phyloP scores from a whole-genome alignment of 2,113 vertebrate species.

The Ciconia maguari region DNA sequence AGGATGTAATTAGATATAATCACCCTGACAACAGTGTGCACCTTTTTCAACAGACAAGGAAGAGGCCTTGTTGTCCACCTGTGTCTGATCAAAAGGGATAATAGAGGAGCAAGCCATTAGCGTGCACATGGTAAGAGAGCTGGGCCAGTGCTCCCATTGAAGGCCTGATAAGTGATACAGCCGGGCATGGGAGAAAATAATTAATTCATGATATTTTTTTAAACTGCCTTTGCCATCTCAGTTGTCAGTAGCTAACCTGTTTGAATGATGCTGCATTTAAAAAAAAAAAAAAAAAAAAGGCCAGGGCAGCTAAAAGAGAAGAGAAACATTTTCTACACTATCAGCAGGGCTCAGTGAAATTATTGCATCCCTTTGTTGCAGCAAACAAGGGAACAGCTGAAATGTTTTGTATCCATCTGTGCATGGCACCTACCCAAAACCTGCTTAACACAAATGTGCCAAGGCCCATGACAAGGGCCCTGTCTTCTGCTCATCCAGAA shows the following conservation, averaged over 20 bases:
- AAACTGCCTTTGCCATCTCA: constrained; percentile 30
- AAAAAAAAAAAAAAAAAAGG: neutral
- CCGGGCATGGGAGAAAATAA: constrained; percentile 49
- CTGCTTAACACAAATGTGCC: neutral
- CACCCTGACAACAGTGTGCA: constrained; percentile 67
- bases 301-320: neutral
- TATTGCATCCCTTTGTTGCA: neutral
- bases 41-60: constrained; percentile 69
- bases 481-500: neutral
- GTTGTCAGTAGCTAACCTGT: constrained; percentile 49
- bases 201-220: constrained; percentile 71
- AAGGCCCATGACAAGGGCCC: neutral
- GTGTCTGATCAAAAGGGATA: constrained; percentile 71
- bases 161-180: constrained; percentile 66
- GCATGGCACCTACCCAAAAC: constrained; percentile 45
- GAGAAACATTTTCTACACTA: neutral
- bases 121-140: constrained; percentile 45
- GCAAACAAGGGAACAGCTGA: constrained; percentile 38
- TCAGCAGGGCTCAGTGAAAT: constrained; percentile 42
- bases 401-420: constrained; percentile 38
- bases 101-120: constrained; percentile 65
- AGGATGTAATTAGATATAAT: constrained; percentile 81
- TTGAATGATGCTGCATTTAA: neutral
- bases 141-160: constrained; percentile 54
- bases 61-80: constrained; percentile 72